Base-by-base conservation (phyloP, 2,113 vertebrate species). In the Sceloporus undulatus region DNA sequence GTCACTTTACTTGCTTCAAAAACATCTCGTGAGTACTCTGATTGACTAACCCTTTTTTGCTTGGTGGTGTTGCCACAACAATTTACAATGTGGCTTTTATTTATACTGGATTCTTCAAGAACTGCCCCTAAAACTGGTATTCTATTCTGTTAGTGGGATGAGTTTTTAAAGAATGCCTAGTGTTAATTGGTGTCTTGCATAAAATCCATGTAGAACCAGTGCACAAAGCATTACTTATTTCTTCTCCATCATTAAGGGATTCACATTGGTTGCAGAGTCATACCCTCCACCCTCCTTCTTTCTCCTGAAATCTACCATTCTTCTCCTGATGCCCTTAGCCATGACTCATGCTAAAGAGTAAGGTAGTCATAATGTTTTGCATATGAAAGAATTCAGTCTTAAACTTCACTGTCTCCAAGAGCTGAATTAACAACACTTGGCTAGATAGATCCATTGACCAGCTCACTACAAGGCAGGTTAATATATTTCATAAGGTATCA, bases 1-100 rank as follows among this genome's bases (percentile, higher is more conserved):
- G 97, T 98, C 70, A 98, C 98, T 23, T 94, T 99, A 90, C 96
- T 98, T 91, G 98, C 98, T 91, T 99, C 99, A 62, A 99, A 98
- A 97, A 98, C 98, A 38, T 99, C 98, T 92, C 98, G 98, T 99
- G 96, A 99, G 98, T 98, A 87, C 87, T 23, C 23, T 62, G 5
- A 73, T 86, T 66, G 68, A 25, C 13, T 78, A 40, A 81, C 52
- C 34, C 11, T 62, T 48, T 38, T 87, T 88, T 59, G 27, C 52
- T 62, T 29, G 23, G 23, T 42, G 7, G 14, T n/a, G 29, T 71
- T 71, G 1, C 16, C 42, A 16, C 11, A 9, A 48, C 21, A 52
- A 3, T 25, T 87, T 19, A 27, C 66, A 71, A 1, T 71, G 42
- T 34, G 78, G 40, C 25, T 54, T 10, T 62, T 79, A 71, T 79